These are phyloP conservation scores for Megalopta genalis DNA, from an alignment of 1,140 invertebrate species.

Conservation along the genomic window DNA sequence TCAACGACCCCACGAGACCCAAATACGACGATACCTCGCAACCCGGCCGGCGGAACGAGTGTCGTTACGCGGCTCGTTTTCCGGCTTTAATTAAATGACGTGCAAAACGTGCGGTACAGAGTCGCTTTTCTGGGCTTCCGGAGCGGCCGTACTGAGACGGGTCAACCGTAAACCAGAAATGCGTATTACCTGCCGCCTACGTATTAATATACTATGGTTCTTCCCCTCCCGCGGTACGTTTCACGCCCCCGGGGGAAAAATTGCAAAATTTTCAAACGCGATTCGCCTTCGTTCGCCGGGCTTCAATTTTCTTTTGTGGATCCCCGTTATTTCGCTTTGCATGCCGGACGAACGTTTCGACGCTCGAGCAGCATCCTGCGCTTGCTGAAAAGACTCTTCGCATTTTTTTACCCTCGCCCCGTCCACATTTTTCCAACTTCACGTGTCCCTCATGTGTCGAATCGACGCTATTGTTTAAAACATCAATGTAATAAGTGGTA, in stretches of 20 bases:
- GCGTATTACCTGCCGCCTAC: not conserved
- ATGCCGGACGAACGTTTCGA: too few relatives aligned
- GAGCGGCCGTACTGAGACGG: constrained; percentile 6
- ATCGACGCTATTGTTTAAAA: too few relatives aligned
- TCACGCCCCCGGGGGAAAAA: not conserved
- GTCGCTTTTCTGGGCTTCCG: constrained; percentile 32
- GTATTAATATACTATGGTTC: constrained; percentile 20
- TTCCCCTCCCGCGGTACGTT: not conserved
- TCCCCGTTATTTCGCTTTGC: too few relatives aligned
- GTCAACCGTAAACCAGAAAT: constrained; percentile 47
- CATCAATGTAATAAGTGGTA: too few relatives aligned
- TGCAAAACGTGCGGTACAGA: constrained; percentile 37
- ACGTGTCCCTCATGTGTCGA: too few relatives aligned
- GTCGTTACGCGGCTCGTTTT: constrained; percentile 63
- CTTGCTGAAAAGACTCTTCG: too few relatives aligned
- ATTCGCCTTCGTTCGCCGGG: not conserved
- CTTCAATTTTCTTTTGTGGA: too few relatives aligned
- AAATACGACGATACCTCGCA: constrained; percentile 38
- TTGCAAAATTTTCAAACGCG: not conserved
- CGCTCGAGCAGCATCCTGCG: too few relatives aligned
- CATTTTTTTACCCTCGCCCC: too few relatives aligned
- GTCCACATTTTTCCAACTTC: too few relatives aligned
- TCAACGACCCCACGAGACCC: constrained; percentile 13
- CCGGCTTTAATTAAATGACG: constrained; percentile 61
- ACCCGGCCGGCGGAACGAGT: constrained; percentile 31